A percentile compares a stretch with the other conserved stretches of the same genome.
These are phyloP conservation scores for Noctua fimbriata DNA, from an alignment of 2,888 invertebrate species.

Conservation along the genomic window DNA sequence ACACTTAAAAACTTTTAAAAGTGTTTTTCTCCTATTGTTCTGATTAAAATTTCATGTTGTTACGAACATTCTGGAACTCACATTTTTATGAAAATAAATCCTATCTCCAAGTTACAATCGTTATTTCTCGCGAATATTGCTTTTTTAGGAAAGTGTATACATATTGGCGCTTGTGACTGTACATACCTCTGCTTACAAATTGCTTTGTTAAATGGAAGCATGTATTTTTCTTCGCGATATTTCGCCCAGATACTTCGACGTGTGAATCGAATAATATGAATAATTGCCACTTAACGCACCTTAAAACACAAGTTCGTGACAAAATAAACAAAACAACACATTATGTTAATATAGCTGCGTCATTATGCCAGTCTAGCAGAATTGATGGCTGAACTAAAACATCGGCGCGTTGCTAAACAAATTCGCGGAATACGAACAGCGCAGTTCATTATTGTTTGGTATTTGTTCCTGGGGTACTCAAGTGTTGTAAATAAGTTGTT, in stretches of 20 bases:
- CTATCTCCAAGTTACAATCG: no score
- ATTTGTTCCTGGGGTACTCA: conserved; percentile 21
- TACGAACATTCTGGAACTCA: no score
- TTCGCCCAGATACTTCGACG: background rate
- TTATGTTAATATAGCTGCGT: conserved; percentile 33
- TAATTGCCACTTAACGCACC: conserved; percentile 1
- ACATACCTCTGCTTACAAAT: background rate
- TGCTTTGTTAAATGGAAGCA: background rate
- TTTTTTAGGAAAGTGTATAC: no score
- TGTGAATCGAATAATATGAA: conserved; percentile 16
- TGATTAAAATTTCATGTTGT: no score
- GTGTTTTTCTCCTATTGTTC: no score
- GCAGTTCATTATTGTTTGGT: conserved; percentile 46
- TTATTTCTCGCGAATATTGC: no score
- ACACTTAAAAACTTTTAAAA: no score
- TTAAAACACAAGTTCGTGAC: conserved; percentile 34
- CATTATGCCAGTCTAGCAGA: conserved; percentile 33
- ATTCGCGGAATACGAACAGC: conserved; percentile 60
- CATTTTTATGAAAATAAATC: no score
- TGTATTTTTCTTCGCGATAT: background rate
- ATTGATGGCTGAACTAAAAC: conserved; percentile 45
- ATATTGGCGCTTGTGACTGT: no score
- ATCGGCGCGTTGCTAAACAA: conserved; percentile 40
- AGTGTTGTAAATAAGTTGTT: conserved; percentile 11
- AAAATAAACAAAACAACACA: conserved; percentile 37